Evolutionary conservation across 2,113 vertebrate species (phyloP).

Genomic region (Aegithalos caudatus): DNA sequence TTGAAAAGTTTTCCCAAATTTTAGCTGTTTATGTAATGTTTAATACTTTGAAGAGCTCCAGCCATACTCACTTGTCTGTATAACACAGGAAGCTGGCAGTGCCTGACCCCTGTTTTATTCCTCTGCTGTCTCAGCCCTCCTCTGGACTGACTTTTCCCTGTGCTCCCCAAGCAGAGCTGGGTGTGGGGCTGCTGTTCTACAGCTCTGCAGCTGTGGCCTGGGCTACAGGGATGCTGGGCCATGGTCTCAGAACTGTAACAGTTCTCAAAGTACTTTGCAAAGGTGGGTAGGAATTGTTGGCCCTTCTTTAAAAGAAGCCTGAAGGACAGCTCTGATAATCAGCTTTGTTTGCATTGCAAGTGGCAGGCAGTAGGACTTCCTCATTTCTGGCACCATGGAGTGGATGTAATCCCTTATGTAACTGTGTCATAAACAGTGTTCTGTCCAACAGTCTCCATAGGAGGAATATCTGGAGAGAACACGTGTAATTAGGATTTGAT

Average conservation of each 20-base stretch:
- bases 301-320: neutral
- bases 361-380: neutral
- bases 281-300: neutral
- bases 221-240: neutral
- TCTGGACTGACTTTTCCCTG: neutral
- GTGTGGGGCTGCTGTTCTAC: neutral
- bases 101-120: neutral
- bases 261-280: neutral
- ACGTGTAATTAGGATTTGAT: neutral
- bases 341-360: neutral
- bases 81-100: neutral
- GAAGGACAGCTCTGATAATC: neutral
- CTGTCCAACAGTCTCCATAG: neutral
- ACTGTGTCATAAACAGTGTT: neutral
- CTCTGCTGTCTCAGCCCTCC: neutral
- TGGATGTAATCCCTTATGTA: neutral
- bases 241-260: neutral
- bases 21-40: neutral
- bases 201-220: neutral
- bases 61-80: neutral
- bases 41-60: neutral
- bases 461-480: neutral
- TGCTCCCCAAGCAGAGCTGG: neutral
- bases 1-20: slow-evolving; percentile 1
- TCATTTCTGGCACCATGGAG: neutral